These are phyloP conservation scores for Actinemys pallida DNA, from an alignment of 2,113 vertebrate genomes.

Conservation along the genomic window DNA sequence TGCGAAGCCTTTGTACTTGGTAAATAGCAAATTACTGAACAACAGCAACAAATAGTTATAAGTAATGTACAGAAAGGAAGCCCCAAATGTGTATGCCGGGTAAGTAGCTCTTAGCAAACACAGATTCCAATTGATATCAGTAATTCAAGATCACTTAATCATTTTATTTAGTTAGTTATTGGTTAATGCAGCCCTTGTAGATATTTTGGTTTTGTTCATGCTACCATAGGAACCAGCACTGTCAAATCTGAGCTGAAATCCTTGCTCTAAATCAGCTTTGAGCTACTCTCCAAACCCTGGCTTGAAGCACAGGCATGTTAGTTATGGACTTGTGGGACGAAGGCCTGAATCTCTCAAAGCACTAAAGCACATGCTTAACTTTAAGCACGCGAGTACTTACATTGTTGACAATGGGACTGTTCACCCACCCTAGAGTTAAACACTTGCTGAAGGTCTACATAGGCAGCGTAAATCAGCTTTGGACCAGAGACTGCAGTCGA, in stretches of 20 bases:
- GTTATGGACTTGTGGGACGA: background rate
- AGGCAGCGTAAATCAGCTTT: background rate
- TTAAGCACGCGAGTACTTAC: conserved; percentile 24
- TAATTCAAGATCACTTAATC: conserved; percentile 28
- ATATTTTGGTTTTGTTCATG: background rate
- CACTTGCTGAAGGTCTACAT: background rate
- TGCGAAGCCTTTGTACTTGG: conserved; percentile 40
- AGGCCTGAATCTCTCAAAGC: background rate
- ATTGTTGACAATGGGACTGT: background rate
- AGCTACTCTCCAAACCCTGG: background rate
- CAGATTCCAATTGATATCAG: conserved; percentile 60
- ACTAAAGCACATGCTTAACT: background rate
- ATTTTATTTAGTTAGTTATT: background rate
- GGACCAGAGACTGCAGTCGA: background rate
- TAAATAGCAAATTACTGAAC: conserved; percentile 67
- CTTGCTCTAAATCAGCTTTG: background rate
- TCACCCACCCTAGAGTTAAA: background rate
- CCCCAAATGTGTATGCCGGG: conserved; percentile 10
- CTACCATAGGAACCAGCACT: rapidly evolving
- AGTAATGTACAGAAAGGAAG: conserved; percentile 27
- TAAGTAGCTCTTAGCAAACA: conserved; percentile 67
- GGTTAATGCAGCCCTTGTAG: background rate
- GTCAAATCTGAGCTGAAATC: background rate
- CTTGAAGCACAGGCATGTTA: background rate
- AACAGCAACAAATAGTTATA: background rate